phyloP scores from a whole-genome alignment of 2,888 invertebrate species.

The Homarus gammarus region DNA sequence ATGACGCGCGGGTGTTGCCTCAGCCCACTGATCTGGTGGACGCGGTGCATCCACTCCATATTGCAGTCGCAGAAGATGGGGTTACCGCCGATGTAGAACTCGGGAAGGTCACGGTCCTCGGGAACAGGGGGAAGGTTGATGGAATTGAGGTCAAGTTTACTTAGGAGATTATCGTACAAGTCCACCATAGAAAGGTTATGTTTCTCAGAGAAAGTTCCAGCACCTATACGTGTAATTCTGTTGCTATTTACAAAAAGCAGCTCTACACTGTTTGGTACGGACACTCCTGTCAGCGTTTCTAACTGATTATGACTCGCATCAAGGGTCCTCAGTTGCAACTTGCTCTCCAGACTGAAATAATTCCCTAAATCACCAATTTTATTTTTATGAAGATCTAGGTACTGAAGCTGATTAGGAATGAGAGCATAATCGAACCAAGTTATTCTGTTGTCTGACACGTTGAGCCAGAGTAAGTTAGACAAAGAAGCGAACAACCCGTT shows the following conservation, averaged over 20 bases:
- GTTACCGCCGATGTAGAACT: slow-evolving; percentile 76
- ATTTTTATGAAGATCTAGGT: slow-evolving; percentile 94
- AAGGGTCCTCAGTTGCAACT: slow-evolving; percentile 88
- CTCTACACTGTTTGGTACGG: slow-evolving; percentile 91
- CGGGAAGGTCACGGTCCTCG: slow-evolving; percentile 81
- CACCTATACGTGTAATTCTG: slow-evolving; percentile 83
- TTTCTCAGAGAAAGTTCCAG: slow-evolving; percentile 93
- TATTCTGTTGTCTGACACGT: slow-evolving; percentile 93
- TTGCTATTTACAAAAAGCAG: slow-evolving; percentile 86
- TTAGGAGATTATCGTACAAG: slow-evolving; percentile 94
- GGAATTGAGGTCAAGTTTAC: slow-evolving; percentile 93
- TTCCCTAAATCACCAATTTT: slow-evolving; percentile 87
- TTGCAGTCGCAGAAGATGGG: slow-evolving; percentile 75
- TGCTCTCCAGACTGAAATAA: slow-evolving; percentile 80
- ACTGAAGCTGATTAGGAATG: slow-evolving; percentile 89
- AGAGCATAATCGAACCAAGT: slow-evolving; percentile 93
- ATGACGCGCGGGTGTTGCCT: slow-evolving; percentile 92
- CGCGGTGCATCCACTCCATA: slow-evolving; percentile 84
- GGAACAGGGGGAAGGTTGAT: slow-evolving; percentile 89
- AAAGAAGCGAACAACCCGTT: slow-evolving; percentile 91
- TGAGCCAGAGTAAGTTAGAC: slow-evolving; percentile 91
- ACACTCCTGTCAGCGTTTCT: slow-evolving; percentile 82
- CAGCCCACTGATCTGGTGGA: slow-evolving; percentile 90
- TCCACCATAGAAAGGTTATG: slow-evolving; percentile 93
- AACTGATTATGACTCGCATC: slow-evolving; percentile 95